Base-by-base conservation (phyloP, 2,797 vertebrate genomes). In the Anas capensis region DNA sequence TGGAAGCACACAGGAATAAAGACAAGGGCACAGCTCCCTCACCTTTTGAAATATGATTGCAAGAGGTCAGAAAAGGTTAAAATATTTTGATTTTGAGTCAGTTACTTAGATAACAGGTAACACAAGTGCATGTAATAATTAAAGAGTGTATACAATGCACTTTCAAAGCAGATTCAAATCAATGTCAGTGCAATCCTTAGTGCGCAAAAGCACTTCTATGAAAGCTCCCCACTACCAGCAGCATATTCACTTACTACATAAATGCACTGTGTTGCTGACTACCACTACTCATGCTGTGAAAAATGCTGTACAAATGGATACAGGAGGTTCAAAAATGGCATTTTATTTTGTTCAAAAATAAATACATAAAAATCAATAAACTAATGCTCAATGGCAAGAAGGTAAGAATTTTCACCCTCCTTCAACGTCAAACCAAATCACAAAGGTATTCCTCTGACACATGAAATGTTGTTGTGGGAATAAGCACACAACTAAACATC, bases 181-280 rank as follows among this genome's bases (percentile, higher is more conserved):
- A 34, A 26, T 8, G 16, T 21, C 14, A 33, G 21, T 14, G 14
- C 19, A 40, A 8, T 14, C 33, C 8, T 58, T 34, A 62, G 11
- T 6, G 8, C 21, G n/a, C 20, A 48, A 87, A 72, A 87, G 5
- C 14, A 24, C 12, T 60, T 66, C 9, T 24, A 34, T 40, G n/a
- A n/a, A 57, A 64, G 10, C 27, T 69, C n/a, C 26, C 49, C n/a
- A 15, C 23, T n/a, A 57, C 23, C 38, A 73, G 44, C 51, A 65
- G 18, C 3, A 5, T 0, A 0, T 38, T 40, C 4, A 1, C 19
- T 83, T 31, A n/a, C 27, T 82, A 21, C 31, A 31, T 14, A n/a
- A 76, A 46, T 11, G 6, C 16, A 11, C 12, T 15, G 7, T 31
- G 24, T 62, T 72, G 56, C 21, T 62, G 20, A 19, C 38, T n/a